Conservation (phyloP, 2,888 invertebrate genomes). For the Harpalus rubripes region DNA sequence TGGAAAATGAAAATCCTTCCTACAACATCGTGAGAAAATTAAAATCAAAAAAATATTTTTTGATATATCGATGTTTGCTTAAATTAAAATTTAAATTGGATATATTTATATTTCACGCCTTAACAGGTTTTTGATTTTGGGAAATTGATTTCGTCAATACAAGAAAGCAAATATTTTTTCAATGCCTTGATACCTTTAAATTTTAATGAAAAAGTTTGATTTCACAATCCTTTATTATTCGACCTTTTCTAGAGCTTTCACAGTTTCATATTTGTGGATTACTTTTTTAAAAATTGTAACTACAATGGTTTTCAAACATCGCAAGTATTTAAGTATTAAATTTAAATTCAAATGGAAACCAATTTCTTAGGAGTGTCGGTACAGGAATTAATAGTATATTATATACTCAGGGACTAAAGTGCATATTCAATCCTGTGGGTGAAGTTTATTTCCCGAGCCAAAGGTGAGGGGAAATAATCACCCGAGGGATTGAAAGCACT, state of each 20-base stretch:
- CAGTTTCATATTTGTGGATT: too few species aligned
- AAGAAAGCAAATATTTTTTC: not conserved
- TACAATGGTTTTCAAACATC: too few species aligned
- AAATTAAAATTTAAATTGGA: constrained; percentile 30
- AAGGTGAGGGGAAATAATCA: too few species aligned
- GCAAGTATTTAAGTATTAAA: too few species aligned
- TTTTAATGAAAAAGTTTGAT: not conserved
- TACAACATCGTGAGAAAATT: constrained; percentile 13
- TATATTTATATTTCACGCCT: not conserved
- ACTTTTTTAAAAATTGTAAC: too few species aligned
- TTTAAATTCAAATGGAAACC: too few species aligned
- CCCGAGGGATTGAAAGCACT: too few species aligned
- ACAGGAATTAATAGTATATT: too few species aligned
- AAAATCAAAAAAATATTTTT: constrained; percentile 21
- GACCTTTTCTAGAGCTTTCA: not conserved
- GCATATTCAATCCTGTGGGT: too few species aligned
- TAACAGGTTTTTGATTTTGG: not conserved
- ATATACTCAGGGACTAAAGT: too few species aligned
- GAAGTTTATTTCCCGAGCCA: too few species aligned
- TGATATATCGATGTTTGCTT: constrained; percentile 33
- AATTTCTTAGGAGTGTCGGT: too few species aligned
- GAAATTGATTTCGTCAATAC: constrained; percentile 11
- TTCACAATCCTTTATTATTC: not conserved
- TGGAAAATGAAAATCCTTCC: not conserved
- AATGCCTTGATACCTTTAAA: not conserved